phyloP scores from a whole-genome alignment of 2,113 vertebrate genomes.

The Crotalus viridis region DNA sequence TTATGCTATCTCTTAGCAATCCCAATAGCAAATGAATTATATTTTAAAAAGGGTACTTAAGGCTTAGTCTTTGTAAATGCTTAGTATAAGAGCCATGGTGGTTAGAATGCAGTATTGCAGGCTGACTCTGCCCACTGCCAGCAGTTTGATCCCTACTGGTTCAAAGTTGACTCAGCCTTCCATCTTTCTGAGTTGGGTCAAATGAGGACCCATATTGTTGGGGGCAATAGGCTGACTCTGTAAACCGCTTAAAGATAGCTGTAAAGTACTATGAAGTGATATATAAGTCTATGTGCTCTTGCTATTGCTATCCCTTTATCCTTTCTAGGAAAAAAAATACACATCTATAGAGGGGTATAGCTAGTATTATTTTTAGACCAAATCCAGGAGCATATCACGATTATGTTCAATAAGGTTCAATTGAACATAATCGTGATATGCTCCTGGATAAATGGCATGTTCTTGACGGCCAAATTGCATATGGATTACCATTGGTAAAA shows the following conservation, averaged over 20 bases:
- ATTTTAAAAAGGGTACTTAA: conserved; percentile 26
- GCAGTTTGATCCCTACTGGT: not conserved
- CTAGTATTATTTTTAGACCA: conserved; percentile 44
- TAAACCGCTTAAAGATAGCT: not conserved
- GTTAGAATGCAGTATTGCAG: not conserved
- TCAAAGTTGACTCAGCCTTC: not conserved
- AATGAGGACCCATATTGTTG: not conserved
- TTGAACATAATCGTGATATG: too few species aligned
- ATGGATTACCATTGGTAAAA: conserved; percentile 70
- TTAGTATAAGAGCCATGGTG: not conserved
- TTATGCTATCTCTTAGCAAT: conserved; percentile 63
- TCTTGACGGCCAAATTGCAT: conserved; percentile 67
- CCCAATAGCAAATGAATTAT: conserved; percentile 69
- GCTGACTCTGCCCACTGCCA: not conserved
- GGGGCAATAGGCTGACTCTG: not conserved
- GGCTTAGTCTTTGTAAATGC: conserved; percentile 48
- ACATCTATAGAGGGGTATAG: conserved; percentile 11
- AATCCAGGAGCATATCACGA: conserved; percentile 31
- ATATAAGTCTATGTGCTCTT: not conserved
- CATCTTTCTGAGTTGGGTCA: not conserved
- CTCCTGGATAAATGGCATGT: conserved; percentile 54
- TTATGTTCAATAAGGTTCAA: conserved; percentile 36
- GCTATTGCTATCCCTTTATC: not conserved
- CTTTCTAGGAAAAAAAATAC: conserved; percentile 21
- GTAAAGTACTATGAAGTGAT: not conserved